Evolutionary conservation across 1,140 invertebrate genomes (phyloP).

Genomic region (Magallana angulata): DNA sequence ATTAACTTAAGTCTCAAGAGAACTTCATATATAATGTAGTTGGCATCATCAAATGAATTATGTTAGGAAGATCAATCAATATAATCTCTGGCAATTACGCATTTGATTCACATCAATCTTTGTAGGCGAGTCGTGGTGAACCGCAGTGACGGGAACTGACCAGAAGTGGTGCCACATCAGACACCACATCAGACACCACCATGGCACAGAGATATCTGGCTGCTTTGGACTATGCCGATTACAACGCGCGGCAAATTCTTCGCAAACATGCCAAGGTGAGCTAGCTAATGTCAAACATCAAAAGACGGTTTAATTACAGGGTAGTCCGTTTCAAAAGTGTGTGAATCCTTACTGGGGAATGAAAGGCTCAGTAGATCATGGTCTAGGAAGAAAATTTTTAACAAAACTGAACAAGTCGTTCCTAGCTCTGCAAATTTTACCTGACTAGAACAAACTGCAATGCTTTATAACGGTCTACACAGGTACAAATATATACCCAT

Average conservation of each 20-base stretch:
- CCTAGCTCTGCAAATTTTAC: background rate
- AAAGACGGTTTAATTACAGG: conserved; percentile 8
- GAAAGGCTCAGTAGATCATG: background rate
- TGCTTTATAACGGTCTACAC: no score
- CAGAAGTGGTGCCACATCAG: background rate
- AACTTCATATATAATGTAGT: no score
- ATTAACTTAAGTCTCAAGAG: no score
- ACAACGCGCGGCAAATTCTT: conserved; percentile 47
- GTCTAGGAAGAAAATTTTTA: background rate
- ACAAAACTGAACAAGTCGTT: background rate
- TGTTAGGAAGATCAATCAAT: no score
- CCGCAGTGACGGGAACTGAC: background rate
- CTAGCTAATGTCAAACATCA: background rate
- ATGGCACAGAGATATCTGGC: conserved; percentile 54
- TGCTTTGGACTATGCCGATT: conserved; percentile 57
- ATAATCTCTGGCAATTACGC: no score
- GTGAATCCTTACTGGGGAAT: background rate
- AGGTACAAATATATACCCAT: no score
- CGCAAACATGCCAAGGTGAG: conserved; percentile 54
- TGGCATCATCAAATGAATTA: no score
- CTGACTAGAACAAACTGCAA: no score
- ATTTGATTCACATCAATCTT: background rate
- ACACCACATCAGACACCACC: background rate
- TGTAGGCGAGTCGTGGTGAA: background rate
- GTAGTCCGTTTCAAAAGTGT: background rate